These are phyloP conservation scores for Chaetura pelagica DNA, from an alignment of 2,113 vertebrate species.

Conservation along the genomic window DNA sequence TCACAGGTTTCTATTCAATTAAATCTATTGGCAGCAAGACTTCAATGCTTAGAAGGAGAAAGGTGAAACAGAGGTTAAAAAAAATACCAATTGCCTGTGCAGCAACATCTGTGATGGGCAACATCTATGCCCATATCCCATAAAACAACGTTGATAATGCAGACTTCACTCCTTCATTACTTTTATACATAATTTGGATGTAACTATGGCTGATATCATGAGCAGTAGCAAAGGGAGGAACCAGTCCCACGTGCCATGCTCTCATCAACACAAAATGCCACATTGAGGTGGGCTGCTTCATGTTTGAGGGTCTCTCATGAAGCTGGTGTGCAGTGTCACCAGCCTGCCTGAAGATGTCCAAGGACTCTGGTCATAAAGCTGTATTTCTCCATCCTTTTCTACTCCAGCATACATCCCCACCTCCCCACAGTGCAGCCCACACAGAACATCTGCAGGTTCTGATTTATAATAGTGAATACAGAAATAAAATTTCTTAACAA, in stretches of 20 bases:
- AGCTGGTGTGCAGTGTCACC: not conserved
- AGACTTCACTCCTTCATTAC: not conserved
- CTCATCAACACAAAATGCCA: not conserved
- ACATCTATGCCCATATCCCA: not conserved
- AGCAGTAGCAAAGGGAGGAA: not conserved
- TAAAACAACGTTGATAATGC: not conserved
- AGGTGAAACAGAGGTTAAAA: conserved; percentile 33
- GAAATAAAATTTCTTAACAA: not conserved
- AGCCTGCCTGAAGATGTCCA: not conserved
- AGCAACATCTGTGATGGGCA: too few relatives aligned
- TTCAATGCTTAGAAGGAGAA: not conserved
- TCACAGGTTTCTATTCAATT: conserved; percentile 33
- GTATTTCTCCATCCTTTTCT: not conserved
- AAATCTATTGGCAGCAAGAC: not conserved
- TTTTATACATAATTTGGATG: not conserved
- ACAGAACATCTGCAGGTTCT: not conserved
- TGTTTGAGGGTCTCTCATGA: not conserved
- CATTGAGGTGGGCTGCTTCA: not conserved
- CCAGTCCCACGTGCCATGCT: not conserved
- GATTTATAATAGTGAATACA: not conserved
- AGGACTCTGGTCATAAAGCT: not conserved
- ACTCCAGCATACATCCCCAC: not conserved
- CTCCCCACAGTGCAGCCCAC: not conserved
- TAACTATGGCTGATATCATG: not conserved
- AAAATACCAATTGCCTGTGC: not conserved